Evolutionary conservation across 2,797 vertebrate species (phyloP).

Genomic region (Stomatorhinus walkeri): DNA sequence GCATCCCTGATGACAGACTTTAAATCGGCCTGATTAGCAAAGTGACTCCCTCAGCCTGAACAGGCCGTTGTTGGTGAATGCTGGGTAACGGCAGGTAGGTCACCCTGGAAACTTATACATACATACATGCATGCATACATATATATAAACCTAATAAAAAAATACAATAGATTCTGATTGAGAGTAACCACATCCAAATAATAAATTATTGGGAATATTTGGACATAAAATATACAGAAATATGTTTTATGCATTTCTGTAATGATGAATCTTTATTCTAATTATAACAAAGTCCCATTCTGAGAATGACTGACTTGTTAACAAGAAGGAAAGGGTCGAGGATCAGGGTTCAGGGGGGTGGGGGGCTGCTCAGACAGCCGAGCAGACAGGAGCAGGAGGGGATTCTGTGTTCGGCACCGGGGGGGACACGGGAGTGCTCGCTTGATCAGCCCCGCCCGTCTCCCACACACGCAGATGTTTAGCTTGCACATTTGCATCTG

Average conservation of each 20-base stretch:
- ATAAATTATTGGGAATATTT: not conserved
- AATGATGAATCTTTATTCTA: not conserved
- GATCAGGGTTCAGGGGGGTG: not conserved
- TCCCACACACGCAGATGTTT: conserved; percentile 57
- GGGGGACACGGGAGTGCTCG: conserved; percentile 27
- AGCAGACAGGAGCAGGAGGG: conserved; percentile 7
- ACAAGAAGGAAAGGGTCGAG: conserved; percentile 30
- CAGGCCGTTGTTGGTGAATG: not conserved
- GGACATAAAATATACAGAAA: not conserved
- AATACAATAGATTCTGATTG: not conserved
- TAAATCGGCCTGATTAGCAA: conserved; percentile 28
- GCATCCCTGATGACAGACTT: conserved; percentile 10
- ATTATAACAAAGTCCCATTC: not conserved
- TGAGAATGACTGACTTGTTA: conserved; percentile 22
- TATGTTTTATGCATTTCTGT: not conserved
- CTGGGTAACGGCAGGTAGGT: not conserved
- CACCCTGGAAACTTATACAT: not conserved
- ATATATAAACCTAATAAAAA: not conserved
- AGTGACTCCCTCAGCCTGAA: conserved; percentile 17
- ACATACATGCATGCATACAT: not conserved
- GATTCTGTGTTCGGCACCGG: conserved; percentile 22
- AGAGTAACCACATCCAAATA: not conserved
- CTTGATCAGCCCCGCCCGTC: conserved; percentile 29
- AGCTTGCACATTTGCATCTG: conserved; percentile 69
- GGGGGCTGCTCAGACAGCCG: not conserved